Conservation (phyloP, 2,797 vertebrate species). For the Notoglanidium macrostoma region DNA sequence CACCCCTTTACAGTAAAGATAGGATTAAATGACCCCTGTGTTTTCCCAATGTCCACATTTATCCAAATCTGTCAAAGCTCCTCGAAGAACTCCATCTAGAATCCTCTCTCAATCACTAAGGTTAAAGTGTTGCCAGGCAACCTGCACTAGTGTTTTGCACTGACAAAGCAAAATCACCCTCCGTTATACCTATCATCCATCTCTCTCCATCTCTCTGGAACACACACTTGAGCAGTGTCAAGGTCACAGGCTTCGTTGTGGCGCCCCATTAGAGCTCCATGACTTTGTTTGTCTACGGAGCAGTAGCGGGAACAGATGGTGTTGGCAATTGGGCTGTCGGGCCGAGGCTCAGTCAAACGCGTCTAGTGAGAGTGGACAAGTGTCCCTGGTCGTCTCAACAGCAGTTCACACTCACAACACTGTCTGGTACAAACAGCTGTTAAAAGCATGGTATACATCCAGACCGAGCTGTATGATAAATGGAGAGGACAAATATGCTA, state of each 20-base stretch:
- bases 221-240: constrained; percentile 75
- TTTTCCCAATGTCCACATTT: constrained; percentile 32
- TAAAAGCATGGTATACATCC: constrained; percentile 1
- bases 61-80: constrained; percentile 35
- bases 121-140: constrained; percentile 75
- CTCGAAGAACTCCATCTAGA: constrained; percentile 50
- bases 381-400: constrained; percentile 62
- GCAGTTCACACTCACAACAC: background rate
- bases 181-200: constrained; percentile 70
- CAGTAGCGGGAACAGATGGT: constrained; percentile 75
- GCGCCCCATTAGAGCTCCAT: constrained; percentile 77
- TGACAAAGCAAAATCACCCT: constrained; percentile 67
- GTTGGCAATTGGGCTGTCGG: constrained; percentile 70
- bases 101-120: constrained; percentile 52
- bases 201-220: constrained; percentile 56
- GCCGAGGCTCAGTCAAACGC: constrained; percentile 63
- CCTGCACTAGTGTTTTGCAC: constrained; percentile 63
- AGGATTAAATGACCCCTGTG: constrained; percentile 12
- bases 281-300: constrained; percentile 74
- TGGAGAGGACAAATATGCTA: background rate
- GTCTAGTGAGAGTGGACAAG: constrained; percentile 67
- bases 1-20: constrained; percentile 18
- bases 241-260: constrained; percentile 75
- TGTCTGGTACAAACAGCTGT: constrained; percentile 17
- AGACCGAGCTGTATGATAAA: background rate